Evolutionary conservation across 2,888 invertebrate genomes (phyloP).

Genomic region (Meliscaeva auricollis): DNA sequence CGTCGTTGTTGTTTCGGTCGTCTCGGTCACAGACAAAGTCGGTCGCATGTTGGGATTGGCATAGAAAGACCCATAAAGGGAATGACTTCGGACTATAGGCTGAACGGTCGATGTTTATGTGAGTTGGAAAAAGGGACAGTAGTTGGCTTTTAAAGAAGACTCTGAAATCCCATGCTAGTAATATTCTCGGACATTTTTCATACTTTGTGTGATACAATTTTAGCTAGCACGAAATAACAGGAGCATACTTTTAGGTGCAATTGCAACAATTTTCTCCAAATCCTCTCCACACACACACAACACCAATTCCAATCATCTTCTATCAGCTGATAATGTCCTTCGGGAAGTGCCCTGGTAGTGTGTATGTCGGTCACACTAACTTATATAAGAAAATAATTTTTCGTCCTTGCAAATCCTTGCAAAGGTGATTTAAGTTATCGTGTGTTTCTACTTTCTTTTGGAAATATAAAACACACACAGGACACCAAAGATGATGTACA

Average conservation of each 20-base stretch:
- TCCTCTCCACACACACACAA: slow-evolving; percentile 42
- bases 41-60: not conserved
- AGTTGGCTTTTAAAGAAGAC: not conserved
- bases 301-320: slow-evolving; percentile 42
- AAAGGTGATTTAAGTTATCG: slow-evolving; percentile 8
- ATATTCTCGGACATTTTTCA: slow-evolving; percentile 41
- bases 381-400: slow-evolving; percentile 26
- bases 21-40: not conserved
- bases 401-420: slow-evolving; percentile 18
- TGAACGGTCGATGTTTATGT: not conserved
- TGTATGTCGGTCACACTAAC: not conserved
- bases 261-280: slow-evolving; percentile 62
- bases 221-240: not conserved
- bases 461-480: slow-evolving; percentile 43
- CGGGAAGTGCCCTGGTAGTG: slow-evolving; percentile 19
- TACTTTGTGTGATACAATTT: slow-evolving; percentile 12
- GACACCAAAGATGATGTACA: slow-evolving; percentile 45
- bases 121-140: slow-evolving; percentile 5
- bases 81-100: slow-evolving; percentile 11
- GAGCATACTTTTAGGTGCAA: slow-evolving; percentile 56
- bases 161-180: not conserved
- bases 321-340: not conserved
- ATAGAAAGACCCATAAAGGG: not conserved
- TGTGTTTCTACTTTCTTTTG: slow-evolving; percentile 10
- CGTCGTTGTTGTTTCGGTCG: no score